A percentile compares a stretch with the other conserved stretches of the same genome.
Evolutionary conservation across 2,797 vertebrate species (phyloP).

Genomic region (Pogoniulus pusillus): DNA sequence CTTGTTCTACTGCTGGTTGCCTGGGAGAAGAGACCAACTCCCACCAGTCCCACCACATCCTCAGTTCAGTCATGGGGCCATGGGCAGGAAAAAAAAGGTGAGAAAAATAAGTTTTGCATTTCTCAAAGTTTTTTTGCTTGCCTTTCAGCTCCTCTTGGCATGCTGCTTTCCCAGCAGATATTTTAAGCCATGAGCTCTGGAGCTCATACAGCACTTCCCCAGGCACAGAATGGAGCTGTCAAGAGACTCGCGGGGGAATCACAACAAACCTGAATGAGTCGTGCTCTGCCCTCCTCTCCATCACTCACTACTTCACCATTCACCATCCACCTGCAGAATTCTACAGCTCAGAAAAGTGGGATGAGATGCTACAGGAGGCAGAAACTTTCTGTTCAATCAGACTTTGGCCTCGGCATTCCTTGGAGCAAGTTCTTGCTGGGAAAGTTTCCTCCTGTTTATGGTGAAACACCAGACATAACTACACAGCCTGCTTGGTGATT

Average conservation of each 20-base stretch:
- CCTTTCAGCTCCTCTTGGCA: background rate
- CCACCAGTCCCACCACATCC: background rate
- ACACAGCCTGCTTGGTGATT: background rate
- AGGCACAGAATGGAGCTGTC: background rate
- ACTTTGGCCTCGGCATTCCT: background rate
- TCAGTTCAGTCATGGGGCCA: fast-evolving
- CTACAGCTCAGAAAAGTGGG: background rate
- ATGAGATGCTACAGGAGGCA: background rate
- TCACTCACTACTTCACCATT: background rate
- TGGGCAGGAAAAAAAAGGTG: fast-evolving
- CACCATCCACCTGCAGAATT: background rate
- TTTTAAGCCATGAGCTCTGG: fast-evolving
- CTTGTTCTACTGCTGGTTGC: too few relatives aligned
- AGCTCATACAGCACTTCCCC: background rate
- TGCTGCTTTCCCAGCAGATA: background rate
- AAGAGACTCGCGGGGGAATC: fast-evolving
- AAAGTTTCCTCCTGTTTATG: fast-evolving
- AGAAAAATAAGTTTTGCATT: fast-evolving
- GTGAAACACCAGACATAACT: fast-evolving
- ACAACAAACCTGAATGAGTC: background rate
- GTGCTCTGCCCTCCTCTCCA: background rate
- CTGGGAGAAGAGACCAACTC: too few relatives aligned
- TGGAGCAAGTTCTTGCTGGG: fast-evolving
- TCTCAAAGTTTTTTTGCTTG: background rate
- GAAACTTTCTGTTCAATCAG: fast-evolving